A percentile compares a stretch with the other conserved stretches of the same genome.
phyloP scores from a whole-genome alignment of 2,888 invertebrate genomes.

The Cephonodes hylas region DNA sequence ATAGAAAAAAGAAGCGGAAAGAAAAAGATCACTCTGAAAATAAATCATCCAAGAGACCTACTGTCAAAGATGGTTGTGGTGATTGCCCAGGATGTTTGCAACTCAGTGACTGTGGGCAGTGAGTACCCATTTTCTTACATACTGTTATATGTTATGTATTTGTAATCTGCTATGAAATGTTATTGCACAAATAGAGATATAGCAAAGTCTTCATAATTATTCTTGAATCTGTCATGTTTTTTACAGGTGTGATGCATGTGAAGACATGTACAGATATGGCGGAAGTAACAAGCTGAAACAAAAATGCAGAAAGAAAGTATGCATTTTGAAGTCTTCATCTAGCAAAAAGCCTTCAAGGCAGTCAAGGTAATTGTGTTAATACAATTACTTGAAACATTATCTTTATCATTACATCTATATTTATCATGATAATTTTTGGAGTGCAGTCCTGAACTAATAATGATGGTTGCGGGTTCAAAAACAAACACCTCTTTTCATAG shows the following conservation, averaged over 20 bases:
- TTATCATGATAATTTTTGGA: too few species aligned
- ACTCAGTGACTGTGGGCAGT: conserved; percentile 73
- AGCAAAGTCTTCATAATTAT: too few species aligned
- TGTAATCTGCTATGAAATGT: too few species aligned
- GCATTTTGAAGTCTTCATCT: conserved; percentile 47
- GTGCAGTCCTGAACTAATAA: too few species aligned
- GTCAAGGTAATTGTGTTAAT: conserved; percentile 53
- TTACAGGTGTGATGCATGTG: conserved; percentile 70
- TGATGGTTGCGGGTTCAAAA: too few species aligned
- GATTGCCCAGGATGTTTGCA: conserved; percentile 72
- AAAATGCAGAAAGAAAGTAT: conserved; percentile 76
- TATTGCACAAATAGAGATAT: too few species aligned
- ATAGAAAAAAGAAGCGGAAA: conserved; percentile 72
- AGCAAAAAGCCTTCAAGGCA: conserved; percentile 59
- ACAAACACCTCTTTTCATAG: background rate
- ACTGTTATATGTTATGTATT: too few species aligned
- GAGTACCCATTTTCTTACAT: too few species aligned
- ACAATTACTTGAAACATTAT: too few species aligned
- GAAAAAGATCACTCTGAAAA: conserved; percentile 76
- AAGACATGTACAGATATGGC: conserved; percentile 80
- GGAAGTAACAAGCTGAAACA: conserved; percentile 74
- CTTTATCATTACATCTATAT: too few species aligned
- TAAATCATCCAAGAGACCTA: conserved; percentile 64
- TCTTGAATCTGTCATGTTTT: conserved; percentile 14
- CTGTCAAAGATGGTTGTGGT: conserved; percentile 70